phyloP scores from a whole-genome alignment of 2,113 vertebrate genomes.

The Recurvirostra avosetta region DNA sequence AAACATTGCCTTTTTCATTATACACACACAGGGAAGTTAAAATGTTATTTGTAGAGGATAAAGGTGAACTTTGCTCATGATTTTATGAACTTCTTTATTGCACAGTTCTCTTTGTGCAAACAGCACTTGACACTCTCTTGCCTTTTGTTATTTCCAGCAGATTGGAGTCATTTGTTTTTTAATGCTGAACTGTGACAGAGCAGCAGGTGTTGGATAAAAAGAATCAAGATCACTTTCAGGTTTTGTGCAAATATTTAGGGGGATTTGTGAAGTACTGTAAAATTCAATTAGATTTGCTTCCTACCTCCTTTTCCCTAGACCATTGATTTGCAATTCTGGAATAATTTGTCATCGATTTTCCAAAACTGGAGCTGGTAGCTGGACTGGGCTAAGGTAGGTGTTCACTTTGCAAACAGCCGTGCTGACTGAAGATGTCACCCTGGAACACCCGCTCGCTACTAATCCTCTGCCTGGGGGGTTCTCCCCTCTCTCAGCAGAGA shows the following conservation, averaged over 20 bases:
- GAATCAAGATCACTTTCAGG: neutral
- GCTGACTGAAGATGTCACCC: neutral
- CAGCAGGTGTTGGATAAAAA: slow-evolving; percentile 32
- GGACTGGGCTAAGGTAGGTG: neutral
- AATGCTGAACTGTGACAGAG: slow-evolving; percentile 24
- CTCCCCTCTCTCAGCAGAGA: neutral
- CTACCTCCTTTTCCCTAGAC: neutral
- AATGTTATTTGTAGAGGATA: slow-evolving; percentile 59
- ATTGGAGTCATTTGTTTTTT: slow-evolving; percentile 19
- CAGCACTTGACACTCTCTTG: slow-evolving; percentile 47
- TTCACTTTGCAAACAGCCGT: neutral
- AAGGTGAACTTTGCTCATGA: slow-evolving; percentile 59
- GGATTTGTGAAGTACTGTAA: neutral
- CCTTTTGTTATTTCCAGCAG: slow-evolving; percentile 57
- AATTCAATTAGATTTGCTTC: slow-evolving; percentile 41
- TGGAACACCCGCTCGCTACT: neutral
- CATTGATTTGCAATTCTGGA: neutral
- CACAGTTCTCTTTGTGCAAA: slow-evolving; percentile 46
- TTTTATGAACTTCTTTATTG: slow-evolving; percentile 63
- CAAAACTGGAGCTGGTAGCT: neutral
- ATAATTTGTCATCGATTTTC: neutral
- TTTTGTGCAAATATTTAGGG: slow-evolving; percentile 26
- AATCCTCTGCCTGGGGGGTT: neutral
- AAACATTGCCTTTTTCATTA: slow-evolving; percentile 28
- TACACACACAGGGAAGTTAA: slow-evolving; percentile 21